Conservation (phyloP, 30 jellyfish, hydroid and myxozoan genomes). For the Rhopilema esculentum region DNA sequence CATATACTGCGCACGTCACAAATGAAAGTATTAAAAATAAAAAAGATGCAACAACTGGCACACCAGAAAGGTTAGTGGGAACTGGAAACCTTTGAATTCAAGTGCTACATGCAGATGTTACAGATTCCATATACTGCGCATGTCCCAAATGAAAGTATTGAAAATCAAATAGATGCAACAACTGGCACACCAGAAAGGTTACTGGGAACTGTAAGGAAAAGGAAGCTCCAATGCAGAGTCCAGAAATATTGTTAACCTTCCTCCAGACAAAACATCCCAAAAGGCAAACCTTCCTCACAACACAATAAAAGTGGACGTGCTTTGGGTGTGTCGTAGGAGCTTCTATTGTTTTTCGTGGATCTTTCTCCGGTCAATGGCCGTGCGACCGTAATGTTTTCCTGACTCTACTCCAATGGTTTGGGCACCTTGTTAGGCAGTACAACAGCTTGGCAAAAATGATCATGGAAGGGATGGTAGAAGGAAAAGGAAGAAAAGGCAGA, state of each 20-base stretch:
- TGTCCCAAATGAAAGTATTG: background rate
- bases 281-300: too few species aligned
- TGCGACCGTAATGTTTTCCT: too few species aligned
- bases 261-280: too few species aligned
- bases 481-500: constrained; percentile 5
- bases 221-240: constrained; percentile 8
- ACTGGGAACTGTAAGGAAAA: background rate
- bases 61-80: background rate
- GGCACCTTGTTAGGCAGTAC: background rate
- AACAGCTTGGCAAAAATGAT: constrained; percentile 9
- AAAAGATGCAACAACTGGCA: background rate
- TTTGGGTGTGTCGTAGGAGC: too few species aligned
- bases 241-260: too few species aligned
- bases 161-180: constrained; percentile 9
- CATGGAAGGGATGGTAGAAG: constrained; percentile 29
- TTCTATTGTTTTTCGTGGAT: too few species aligned
- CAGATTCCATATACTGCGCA: background rate
- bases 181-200: background rate
- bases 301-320: too few species aligned
- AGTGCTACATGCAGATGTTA: constrained; percentile 7
- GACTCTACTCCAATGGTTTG: too few species aligned
- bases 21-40: constrained; percentile 11
- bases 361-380: too few species aligned
- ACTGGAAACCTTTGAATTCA: constrained; percentile 8
- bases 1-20: background rate